Evolutionary conservation across 2,113 vertebrate species (phyloP).

Genomic region (Globicephala melas): DNA sequence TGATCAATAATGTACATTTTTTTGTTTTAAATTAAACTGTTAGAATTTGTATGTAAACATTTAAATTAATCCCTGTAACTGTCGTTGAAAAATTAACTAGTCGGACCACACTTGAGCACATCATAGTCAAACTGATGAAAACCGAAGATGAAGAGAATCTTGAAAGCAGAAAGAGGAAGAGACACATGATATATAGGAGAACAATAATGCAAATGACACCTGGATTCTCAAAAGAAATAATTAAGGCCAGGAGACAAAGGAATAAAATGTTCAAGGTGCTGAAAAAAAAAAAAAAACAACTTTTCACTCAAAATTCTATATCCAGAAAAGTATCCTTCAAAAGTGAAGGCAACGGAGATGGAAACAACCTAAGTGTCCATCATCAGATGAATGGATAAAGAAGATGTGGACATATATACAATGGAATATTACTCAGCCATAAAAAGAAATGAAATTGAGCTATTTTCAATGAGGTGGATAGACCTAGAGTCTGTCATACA

Average conservation of each 20-base stretch:
- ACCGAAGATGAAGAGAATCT: not conserved
- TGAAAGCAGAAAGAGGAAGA: not conserved
- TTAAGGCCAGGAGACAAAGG: not conserved
- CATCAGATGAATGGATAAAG: too few relatives aligned
- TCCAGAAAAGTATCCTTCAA: not conserved
- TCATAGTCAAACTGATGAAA: not conserved
- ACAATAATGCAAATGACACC: not conserved
- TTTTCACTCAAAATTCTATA: not conserved
- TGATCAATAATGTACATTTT: not conserved
- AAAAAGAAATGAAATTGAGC: too few relatives aligned
- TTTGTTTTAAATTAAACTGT: not conserved
- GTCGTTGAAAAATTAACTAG: not conserved
- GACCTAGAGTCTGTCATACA: too few relatives aligned
- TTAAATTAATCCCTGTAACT: not conserved
- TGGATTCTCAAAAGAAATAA: not conserved
- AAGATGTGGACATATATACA: too few relatives aligned
- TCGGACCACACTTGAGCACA: not conserved
- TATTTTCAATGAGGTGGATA: too few relatives aligned
- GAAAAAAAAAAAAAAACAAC: not conserved
- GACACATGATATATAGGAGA: not conserved
- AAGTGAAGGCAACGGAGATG: not conserved
- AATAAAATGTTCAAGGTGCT: not conserved
- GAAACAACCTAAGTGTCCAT: too few relatives aligned
- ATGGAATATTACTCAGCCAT: too few relatives aligned
- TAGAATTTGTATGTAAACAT: not conserved